Conservation (phyloP, 2,113 vertebrate species). For the Corythaixoides concolor region DNA sequence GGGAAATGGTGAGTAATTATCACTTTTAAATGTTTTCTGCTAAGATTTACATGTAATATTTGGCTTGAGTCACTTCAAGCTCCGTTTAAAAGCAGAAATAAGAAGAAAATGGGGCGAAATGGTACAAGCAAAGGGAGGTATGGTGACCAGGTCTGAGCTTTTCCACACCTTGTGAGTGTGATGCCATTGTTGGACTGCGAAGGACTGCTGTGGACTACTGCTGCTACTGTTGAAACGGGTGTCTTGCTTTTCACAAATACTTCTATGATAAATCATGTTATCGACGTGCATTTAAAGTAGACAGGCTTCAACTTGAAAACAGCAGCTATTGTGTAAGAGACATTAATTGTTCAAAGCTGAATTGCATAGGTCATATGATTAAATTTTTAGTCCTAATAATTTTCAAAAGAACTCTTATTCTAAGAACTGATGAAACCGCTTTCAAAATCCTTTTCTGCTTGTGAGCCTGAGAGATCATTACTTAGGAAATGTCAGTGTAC, state of each 20-base stretch:
- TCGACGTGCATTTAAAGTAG: background rate
- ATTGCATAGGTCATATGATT: background rate
- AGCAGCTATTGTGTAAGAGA: background rate
- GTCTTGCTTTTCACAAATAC: background rate
- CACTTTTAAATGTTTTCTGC: background rate
- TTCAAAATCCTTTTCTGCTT: background rate
- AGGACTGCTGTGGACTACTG: background rate
- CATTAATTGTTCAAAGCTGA: background rate
- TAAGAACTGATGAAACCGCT: background rate
- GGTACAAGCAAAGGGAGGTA: background rate
- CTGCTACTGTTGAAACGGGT: background rate
- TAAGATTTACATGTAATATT: background rate
- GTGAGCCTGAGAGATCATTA: background rate
- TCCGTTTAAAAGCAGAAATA: background rate
- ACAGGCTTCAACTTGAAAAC: background rate
- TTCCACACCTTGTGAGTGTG: background rate
- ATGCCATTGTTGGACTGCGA: background rate
- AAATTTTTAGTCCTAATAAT: background rate
- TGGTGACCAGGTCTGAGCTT: background rate
- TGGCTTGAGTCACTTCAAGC: background rate
- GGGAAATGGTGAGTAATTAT: slow-evolving; percentile 39
- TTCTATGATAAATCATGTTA: background rate
- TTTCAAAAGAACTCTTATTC: background rate
- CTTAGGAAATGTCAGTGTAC: background rate
- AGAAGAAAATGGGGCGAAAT: background rate